Evolutionary conservation across 2,888 invertebrate species (phyloP).

Genomic region (Seira ritae): DNA sequence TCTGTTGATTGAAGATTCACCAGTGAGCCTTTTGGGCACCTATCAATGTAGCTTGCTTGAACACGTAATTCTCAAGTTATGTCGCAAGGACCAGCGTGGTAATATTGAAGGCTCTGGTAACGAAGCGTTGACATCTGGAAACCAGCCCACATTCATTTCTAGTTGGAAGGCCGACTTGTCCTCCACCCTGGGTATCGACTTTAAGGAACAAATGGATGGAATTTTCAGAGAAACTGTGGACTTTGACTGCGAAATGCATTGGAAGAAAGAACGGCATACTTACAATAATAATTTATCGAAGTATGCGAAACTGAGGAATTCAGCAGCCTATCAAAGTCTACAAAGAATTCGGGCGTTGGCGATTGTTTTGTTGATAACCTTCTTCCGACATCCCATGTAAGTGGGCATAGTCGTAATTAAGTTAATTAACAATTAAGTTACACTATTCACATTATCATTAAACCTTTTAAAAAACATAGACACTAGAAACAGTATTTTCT

Average conservation of each 20-base stretch:
- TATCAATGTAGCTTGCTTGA: constrained; percentile 18
- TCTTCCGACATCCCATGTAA: constrained; percentile 23
- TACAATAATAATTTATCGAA: no score
- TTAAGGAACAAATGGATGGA: no score
- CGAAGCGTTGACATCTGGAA: no score
- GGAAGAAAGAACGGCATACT: no score
- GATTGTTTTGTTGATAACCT: constrained; percentile 9
- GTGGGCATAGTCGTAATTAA: background rate
- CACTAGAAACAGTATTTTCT: background rate
- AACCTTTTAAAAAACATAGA: background rate
- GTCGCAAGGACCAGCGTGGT: constrained; percentile 24
- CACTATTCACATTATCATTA: background rate
- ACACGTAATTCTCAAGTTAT: constrained; percentile 37
- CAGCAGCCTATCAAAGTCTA: background rate
- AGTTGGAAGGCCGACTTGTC: no score
- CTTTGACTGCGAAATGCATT: no score
- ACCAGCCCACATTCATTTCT: no score
- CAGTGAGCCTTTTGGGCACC: constrained; percentile 3
- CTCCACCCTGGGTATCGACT: no score
- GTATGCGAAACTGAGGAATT: background rate
- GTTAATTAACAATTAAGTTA: background rate
- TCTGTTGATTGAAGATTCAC: constrained; percentile 49
- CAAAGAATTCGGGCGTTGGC: constrained; percentile 14
- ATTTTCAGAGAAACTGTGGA: no score
- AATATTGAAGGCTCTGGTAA: no score